Conservation (phyloP, 2,888 invertebrate genomes). For the Coenonympha glycerion region DNA sequence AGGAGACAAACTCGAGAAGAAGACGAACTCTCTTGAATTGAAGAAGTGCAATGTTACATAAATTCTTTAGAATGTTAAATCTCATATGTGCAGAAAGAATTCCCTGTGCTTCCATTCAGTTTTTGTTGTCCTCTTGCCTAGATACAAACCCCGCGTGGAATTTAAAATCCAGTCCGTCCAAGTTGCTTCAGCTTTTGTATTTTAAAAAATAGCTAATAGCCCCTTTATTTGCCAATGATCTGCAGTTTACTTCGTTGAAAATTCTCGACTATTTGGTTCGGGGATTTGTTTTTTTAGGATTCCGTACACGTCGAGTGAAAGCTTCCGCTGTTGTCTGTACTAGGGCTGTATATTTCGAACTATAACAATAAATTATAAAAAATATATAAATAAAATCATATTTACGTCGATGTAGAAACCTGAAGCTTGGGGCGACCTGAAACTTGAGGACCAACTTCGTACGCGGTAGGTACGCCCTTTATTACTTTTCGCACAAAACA, state of each 20-base stretch:
- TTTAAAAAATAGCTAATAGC: conserved; percentile 26
- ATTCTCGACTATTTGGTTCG: conserved; percentile 2
- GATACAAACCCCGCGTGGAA: conserved; percentile 26
- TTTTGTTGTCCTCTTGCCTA: conserved; percentile 23
- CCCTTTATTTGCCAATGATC: conserved; percentile 19
- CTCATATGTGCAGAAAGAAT: conserved; percentile 5
- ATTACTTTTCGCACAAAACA: no score
- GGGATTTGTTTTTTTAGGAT: neutral
- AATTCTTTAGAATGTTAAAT: neutral
- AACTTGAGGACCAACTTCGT: no score
- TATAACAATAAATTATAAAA: no score
- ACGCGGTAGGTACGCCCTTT: no score
- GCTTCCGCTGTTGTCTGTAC: no score
- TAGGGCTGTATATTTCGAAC: no score
- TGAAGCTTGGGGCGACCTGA: no score
- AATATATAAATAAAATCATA: no score
- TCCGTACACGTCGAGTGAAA: no score
- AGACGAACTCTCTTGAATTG: no score
- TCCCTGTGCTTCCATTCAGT: conserved; percentile 10
- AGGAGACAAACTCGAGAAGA: no score
- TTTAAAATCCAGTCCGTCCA: conserved; percentile 25
- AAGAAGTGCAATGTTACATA: neutral
- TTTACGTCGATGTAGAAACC: no score
- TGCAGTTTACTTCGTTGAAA: conserved; percentile 13
- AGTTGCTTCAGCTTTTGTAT: conserved; percentile 23